These are phyloP conservation scores for Plecotus auritus DNA, from an alignment of 2,113 vertebrate genomes.

Conservation along the genomic window DNA sequence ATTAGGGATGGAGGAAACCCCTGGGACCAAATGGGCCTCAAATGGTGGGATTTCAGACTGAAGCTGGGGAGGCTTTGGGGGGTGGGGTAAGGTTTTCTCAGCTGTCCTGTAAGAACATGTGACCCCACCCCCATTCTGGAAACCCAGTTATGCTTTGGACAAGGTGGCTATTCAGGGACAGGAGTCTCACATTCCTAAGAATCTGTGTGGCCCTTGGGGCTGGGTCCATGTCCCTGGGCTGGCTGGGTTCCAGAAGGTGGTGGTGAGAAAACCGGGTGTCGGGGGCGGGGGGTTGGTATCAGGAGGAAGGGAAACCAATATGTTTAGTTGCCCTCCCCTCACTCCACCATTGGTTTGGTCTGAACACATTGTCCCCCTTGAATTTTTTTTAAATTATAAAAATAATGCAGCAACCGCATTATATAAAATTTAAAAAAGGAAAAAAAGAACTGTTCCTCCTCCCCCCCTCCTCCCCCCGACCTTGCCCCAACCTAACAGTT, in stretches of 20 bases:
- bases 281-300: not conserved
- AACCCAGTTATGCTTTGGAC: not conserved
- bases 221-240: not conserved
- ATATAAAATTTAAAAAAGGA: conserved; percentile 45
- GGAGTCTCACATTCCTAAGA: not conserved
- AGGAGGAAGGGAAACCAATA: conserved; percentile 59
- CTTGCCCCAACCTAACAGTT: not conserved
- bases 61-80: not conserved
- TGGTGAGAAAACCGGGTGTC: not conserved
- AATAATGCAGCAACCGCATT: conserved; percentile 43
- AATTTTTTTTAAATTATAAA: conserved; percentile 48
- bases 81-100: not conserved
- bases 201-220: not conserved
- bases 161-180: not conserved
- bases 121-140: fast-evolving
- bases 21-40: fast-evolving
- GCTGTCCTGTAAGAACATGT: not conserved
- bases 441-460: not conserved
- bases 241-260: not conserved
- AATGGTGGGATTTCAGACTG: fast-evolving
- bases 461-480: fast-evolving
- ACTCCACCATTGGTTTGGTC: not conserved
- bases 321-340: not conserved
- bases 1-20: fast-evolving
- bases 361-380: not conserved